Percentiles rank a stretch among this genome's conserved stretches.
Conservation (phyloP, 2,113 vertebrate species). For the Synchiropus splendidus region DNA sequence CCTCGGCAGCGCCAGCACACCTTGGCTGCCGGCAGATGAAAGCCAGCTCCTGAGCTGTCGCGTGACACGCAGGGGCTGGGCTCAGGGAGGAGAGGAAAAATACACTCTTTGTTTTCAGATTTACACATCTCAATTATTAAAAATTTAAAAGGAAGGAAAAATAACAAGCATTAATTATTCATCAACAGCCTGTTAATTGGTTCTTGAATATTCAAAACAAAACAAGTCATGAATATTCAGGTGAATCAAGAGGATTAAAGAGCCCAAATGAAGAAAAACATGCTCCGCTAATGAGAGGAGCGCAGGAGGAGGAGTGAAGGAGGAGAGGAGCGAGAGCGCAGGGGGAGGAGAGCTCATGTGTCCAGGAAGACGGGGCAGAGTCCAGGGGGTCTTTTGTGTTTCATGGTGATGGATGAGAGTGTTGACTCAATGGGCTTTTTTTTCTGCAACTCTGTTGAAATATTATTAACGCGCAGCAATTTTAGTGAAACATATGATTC, state of each 20-base stretch:
- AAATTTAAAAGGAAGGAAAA: slow-evolving; percentile 42
- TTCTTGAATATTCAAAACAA: slow-evolving; percentile 59
- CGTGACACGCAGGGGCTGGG: no score
- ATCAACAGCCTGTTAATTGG: slow-evolving; percentile 51
- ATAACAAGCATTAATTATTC: slow-evolving; percentile 59
- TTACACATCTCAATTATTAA: slow-evolving; percentile 57
- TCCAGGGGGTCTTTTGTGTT: slow-evolving; percentile 53
- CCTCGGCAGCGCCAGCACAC: no score
- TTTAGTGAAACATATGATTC: slow-evolving; percentile 60
- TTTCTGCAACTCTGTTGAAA: slow-evolving; percentile 59
- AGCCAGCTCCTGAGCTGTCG: no score
- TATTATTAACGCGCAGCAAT: slow-evolving; percentile 62
- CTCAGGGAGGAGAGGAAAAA: no score
- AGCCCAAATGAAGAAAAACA: slow-evolving; percentile 37
- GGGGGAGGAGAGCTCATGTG: slow-evolving; percentile 23
- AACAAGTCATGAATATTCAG: slow-evolving; percentile 58
- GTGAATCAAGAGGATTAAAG: slow-evolving; percentile 42
- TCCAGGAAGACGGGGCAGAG: slow-evolving; percentile 22
- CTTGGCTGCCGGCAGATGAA: no score
- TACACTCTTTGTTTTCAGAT: slow-evolving; percentile 42
- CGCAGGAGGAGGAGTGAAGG: not conserved
- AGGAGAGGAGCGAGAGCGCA: no score
- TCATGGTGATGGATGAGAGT: slow-evolving; percentile 55
- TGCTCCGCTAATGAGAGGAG: slow-evolving; percentile 31
- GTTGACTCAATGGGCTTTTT: slow-evolving; percentile 56